phyloP scores from a whole-genome alignment of 2,888 invertebrate genomes.

The Resseliella maxima region DNA sequence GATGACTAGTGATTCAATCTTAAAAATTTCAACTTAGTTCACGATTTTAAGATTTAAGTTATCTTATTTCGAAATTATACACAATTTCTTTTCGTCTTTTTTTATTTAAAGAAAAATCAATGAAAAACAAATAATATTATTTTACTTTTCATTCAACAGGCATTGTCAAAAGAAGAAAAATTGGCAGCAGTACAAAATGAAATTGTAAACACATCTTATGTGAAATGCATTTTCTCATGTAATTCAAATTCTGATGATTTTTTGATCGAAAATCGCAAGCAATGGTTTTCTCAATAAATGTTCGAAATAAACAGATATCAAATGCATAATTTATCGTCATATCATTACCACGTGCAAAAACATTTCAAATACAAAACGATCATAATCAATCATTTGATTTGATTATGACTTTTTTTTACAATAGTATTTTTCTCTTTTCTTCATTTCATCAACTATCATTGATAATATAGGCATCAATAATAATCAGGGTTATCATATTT shows the following conservation, averaged over 20 bases:
- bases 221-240: too few relatives aligned
- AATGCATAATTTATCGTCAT: too few relatives aligned
- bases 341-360: not conserved
- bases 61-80: too few relatives aligned
- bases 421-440: not conserved
- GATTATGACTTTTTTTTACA: constrained; percentile 16
- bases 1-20: too few relatives aligned
- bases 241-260: too few relatives aligned
- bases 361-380: not conserved
- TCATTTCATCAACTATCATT: not conserved
- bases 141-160: not conserved
- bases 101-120: not conserved
- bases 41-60: too few relatives aligned
- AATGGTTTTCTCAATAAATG: too few relatives aligned
- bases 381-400: not conserved
- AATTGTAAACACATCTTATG: too few relatives aligned
- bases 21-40: too few relatives aligned
- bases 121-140: too few relatives aligned
- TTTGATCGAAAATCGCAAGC: too few relatives aligned
- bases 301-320: not conserved
- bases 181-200: too few relatives aligned
- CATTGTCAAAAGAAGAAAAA: not conserved
- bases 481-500: not conserved
- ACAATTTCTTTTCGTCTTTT: not conserved
- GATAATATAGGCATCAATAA: not conserved